phyloP scores from a whole-genome alignment of 92 coral and sea anemone genomes.

The Zoanthus sansibaricus region DNA sequence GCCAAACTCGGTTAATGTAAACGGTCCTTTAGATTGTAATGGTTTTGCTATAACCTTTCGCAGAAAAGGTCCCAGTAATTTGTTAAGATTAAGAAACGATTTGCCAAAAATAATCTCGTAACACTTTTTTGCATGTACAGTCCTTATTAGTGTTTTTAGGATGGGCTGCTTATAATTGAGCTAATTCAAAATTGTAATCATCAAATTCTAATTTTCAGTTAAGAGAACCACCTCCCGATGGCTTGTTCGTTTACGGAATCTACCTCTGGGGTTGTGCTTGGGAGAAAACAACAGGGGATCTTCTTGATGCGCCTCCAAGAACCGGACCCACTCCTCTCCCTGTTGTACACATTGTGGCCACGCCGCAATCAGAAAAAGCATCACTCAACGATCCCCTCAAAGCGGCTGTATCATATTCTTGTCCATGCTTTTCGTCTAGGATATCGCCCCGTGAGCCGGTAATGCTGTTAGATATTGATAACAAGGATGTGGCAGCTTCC shows the following conservation, averaged over 20 bases:
- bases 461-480: conserved; percentile 89
- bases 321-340: conserved; percentile 99
- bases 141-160: neutral
- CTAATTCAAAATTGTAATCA: neutral
- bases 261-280: conserved; percentile 99
- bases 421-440: conserved; percentile 97
- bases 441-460: conserved; percentile 92
- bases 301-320: conserved; percentile 95
- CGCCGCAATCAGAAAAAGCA: conserved; percentile 91
- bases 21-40: no score
- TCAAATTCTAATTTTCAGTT: conserved; percentile 55
- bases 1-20: no score
- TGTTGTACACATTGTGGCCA: conserved; percentile 90
- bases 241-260: conserved; percentile 95
- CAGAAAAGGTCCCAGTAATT: no score
- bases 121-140: no score
- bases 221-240: conserved; percentile 98
- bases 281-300: conserved; percentile 99
- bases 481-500: conserved; percentile 96
- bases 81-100: no score
- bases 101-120: no score
- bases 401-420: conserved; percentile 92
- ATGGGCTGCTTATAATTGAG: neutral
- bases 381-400: conserved; percentile 89
- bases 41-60: no score